These are phyloP conservation scores for Eulemur coronatus DNA, from an alignment of 2,797 vertebrate genomes.

Conservation along the genomic window DNA sequence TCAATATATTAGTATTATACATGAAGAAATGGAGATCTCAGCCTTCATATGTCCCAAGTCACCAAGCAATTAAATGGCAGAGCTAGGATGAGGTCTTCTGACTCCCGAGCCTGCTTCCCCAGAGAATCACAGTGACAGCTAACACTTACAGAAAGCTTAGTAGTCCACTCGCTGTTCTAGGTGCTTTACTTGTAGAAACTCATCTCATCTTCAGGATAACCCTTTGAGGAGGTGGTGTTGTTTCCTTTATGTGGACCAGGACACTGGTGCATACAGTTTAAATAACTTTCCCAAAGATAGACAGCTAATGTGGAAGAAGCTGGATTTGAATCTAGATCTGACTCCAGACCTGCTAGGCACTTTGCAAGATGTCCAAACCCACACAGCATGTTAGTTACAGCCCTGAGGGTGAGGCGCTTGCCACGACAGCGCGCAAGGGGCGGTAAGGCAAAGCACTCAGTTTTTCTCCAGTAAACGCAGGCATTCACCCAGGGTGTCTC, in stretches of 20 bases:
- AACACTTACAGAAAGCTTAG: not conserved
- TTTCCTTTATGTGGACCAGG: not conserved
- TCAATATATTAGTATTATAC: not conserved
- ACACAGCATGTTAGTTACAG: not conserved
- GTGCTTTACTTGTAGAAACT: not conserved
- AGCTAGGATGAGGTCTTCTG: not conserved
- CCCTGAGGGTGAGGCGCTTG: fast-evolving
- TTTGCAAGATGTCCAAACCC: not conserved
- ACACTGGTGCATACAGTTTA: not conserved
- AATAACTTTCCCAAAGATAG: not conserved
- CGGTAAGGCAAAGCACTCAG: not conserved
- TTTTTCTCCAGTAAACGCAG: not conserved
- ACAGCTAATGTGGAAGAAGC: not conserved
- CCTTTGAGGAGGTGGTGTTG: not conserved
- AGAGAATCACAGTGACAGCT: fast-evolving
- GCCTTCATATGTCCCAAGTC: not conserved
- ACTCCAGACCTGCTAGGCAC: not conserved
- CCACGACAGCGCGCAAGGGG: not conserved
- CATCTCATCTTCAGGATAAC: not conserved
- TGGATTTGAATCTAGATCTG: not conserved
- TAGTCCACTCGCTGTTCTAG: not conserved
- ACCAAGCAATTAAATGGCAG: not conserved
- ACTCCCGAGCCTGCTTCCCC: not conserved
- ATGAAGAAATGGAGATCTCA: not conserved
- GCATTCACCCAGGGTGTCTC: not conserved